Conservation (phyloP, 2,797 vertebrate genomes). For the Monodelphis domestica region DNA sequence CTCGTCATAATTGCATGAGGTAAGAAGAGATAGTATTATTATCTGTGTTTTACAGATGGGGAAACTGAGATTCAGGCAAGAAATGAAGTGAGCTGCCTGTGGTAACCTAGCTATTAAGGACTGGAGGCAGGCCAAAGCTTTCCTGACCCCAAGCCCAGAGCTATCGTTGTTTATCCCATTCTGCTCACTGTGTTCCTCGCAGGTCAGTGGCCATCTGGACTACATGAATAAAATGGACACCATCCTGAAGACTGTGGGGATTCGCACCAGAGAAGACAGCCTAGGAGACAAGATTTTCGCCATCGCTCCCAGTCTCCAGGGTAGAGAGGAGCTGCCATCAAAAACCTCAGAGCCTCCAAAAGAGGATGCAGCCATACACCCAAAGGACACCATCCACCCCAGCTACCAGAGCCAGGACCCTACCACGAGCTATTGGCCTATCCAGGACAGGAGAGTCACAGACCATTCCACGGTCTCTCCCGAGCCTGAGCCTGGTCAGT, state of each 20-base stretch:
- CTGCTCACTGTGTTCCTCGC: constrained; percentile 44
- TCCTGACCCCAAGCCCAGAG: not conserved
- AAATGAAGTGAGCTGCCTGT: not conserved
- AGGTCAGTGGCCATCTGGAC: constrained; percentile 97
- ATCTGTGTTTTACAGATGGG: not conserved
- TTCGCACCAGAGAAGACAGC: constrained; percentile 88
- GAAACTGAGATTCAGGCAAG: not conserved
- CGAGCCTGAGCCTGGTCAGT: not conserved
- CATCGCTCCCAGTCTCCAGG: constrained; percentile 56
- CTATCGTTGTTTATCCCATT: not conserved
- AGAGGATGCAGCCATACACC: fast-evolving
- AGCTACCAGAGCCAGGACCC: constrained; percentile 63
- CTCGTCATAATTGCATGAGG: fast-evolving
- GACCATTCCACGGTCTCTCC: not conserved
- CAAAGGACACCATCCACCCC: not conserved
- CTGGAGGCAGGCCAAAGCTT: not conserved
- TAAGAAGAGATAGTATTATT: fast-evolving
- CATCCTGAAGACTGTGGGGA: constrained; percentile 93
- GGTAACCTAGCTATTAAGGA: not conserved
- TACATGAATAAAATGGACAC: constrained; percentile 98
- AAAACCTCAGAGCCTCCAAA: not conserved
- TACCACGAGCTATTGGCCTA: fast-evolving
- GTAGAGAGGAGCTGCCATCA: not conserved
- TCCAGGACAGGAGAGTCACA: not conserved
- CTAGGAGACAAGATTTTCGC: constrained; percentile 69